These are phyloP conservation scores for Noturus placidus DNA, from an alignment of 2,113 vertebrate genomes.

Conservation along the genomic window DNA sequence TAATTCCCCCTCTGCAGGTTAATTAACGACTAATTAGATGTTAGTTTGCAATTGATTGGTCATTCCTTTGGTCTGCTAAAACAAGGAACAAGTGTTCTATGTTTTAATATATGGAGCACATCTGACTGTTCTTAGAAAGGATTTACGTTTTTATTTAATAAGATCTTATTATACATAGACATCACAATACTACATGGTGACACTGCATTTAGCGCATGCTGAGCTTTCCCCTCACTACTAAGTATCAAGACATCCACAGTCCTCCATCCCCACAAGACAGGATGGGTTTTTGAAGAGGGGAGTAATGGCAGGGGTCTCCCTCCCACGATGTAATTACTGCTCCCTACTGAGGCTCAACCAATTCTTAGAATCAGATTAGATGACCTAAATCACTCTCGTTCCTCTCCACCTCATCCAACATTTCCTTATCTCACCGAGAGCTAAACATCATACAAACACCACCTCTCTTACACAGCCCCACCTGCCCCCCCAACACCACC, in stretches of 20 bases:
- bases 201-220: background rate
- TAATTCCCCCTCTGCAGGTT: slow-evolving; percentile 46
- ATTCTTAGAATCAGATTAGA: slow-evolving; percentile 81
- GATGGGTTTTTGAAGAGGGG: slow-evolving; percentile 23
- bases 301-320: slow-evolving; percentile 53
- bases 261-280: slow-evolving; percentile 28
- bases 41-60: slow-evolving; percentile 39
- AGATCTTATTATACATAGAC: background rate
- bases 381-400: slow-evolving; percentile 74
- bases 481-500: background rate
- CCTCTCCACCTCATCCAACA: slow-evolving; percentile 77
- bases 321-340: slow-evolving; percentile 82
- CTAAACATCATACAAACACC: slow-evolving; percentile 70
- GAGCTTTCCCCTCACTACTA: slow-evolving; percentile 24
- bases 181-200: background rate
- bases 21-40: slow-evolving; percentile 39
- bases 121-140: slow-evolving; percentile 28
- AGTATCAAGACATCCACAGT: background rate
- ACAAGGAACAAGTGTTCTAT: slow-evolving; percentile 37
- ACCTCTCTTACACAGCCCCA: slow-evolving; percentile 54
- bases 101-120: slow-evolving; percentile 34
- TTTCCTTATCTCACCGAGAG: slow-evolving; percentile 80
- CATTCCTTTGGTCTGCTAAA: slow-evolving; percentile 9
- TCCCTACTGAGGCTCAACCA: slow-evolving; percentile 75
- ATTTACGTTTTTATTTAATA: slow-evolving; percentile 47